Evolutionary conservation across 2,797 vertebrate genomes (phyloP).

Genomic region (Spondyliosoma cantharus): DNA sequence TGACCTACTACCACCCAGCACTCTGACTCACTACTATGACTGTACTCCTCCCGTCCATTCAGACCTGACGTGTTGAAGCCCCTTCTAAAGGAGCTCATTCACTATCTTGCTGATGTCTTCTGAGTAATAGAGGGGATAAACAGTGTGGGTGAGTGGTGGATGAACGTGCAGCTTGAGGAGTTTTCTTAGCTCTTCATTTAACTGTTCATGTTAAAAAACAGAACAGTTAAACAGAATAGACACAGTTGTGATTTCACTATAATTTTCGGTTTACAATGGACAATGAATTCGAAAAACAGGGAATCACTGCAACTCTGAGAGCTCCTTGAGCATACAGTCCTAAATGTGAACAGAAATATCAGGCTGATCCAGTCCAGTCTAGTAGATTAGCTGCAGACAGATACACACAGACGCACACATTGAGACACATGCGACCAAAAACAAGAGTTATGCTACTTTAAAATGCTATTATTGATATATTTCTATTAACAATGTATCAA

Average conservation of each 20-base stretch:
- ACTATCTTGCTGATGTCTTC: background rate
- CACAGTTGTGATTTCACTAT: background rate
- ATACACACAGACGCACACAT: too few species aligned
- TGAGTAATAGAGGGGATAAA: background rate
- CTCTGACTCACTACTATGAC: conserved; percentile 58
- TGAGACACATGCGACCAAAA: too few species aligned
- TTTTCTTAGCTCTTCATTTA: background rate
- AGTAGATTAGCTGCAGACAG: too few species aligned
- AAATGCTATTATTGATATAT: too few species aligned
- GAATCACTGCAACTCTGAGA: too few species aligned
- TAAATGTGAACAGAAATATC: too few species aligned
- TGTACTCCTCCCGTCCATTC: conserved; percentile 40
- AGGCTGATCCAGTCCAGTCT: too few species aligned
- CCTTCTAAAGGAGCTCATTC: conserved; percentile 10
- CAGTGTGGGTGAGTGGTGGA: background rate
- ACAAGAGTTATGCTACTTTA: too few species aligned
- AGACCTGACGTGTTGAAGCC: conserved; percentile 28
- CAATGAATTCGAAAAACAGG: background rate
- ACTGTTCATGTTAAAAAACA: background rate
- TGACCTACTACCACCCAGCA: conserved; percentile 39
- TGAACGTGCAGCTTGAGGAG: background rate
- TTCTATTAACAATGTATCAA: too few species aligned
- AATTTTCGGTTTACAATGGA: background rate
- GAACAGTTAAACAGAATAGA: background rate
- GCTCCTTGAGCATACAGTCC: too few species aligned